Percentiles rank a stretch among this genome's conserved stretches.
Conservation (phyloP, 2,113 vertebrate genomes). For the Phalacrocorax brasilianus region DNA sequence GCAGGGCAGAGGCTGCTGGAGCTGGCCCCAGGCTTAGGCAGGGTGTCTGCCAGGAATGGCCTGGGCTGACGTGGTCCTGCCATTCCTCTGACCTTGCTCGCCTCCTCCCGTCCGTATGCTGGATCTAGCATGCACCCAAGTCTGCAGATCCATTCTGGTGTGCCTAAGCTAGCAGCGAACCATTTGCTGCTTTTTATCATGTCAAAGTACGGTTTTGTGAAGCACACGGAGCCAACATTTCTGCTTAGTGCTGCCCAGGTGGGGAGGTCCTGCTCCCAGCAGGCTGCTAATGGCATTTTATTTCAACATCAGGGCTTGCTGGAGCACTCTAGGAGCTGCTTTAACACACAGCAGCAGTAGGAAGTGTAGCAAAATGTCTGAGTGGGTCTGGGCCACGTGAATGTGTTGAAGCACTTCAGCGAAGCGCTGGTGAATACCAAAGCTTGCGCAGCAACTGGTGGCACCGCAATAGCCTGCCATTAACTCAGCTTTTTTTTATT, state of each 20-base stretch:
- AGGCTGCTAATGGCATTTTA: neutral
- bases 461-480: neutral
- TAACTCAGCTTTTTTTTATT: neutral
- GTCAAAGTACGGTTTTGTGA: neutral
- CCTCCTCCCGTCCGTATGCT: neutral
- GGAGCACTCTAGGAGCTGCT: neutral
- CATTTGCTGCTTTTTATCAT: neutral
- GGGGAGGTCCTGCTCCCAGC: neutral
- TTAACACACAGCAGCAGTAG: neutral
- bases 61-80: neutral
- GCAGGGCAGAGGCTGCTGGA: neutral
- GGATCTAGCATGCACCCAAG: neutral
- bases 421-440: neutral
- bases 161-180: neutral
- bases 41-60: neutral
- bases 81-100: neutral
- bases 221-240: neutral
- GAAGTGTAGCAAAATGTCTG: neutral
- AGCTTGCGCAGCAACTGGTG: neutral
- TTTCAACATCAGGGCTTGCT: accelerated
- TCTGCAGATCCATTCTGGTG: neutral
- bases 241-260: neutral
- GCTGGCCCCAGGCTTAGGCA: neutral
- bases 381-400: neutral
- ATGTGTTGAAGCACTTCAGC: neutral